Evolutionary conservation across 37 sponge, comb jelly and placozoan species (phyloP).

Genomic region (Aplysina aerophoba): DNA sequence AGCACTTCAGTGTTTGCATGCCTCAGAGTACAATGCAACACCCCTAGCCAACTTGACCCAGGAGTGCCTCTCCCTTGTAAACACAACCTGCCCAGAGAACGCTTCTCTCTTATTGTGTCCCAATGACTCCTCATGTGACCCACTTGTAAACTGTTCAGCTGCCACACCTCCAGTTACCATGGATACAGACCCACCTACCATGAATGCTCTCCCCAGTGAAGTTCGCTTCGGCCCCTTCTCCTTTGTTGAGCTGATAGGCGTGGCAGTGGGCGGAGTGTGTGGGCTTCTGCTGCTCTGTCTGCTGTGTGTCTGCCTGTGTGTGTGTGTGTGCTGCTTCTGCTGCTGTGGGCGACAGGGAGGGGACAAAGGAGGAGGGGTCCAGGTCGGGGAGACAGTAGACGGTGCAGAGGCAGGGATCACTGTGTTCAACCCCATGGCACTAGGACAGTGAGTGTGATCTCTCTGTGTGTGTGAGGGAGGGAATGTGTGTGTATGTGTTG

Average conservation of each 20-base stretch:
- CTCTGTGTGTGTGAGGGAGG: background rate
- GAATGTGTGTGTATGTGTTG: background rate
- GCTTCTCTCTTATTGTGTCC: too few relatives aligned
- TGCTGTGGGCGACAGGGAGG: background rate
- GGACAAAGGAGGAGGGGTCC: too few relatives aligned
- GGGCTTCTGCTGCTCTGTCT: background rate
- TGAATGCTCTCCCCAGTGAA: background rate
- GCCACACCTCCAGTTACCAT: background rate
- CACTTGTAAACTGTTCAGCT: background rate
- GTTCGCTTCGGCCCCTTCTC: background rate
- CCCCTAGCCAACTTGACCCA: too few relatives aligned
- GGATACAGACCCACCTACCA: too few relatives aligned
- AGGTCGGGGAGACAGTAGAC: background rate
- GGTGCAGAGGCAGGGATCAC: background rate
- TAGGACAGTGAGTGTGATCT: background rate
- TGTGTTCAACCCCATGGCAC: background rate
- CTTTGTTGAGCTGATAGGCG: background rate
- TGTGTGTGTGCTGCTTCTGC: conserved; percentile 9
- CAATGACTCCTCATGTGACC: too few relatives aligned
- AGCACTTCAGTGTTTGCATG: too few relatives aligned
- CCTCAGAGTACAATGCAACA: too few relatives aligned
- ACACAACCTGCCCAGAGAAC: too few relatives aligned
- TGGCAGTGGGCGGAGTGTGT: background rate
- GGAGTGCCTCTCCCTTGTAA: too few relatives aligned
- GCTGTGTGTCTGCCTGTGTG: background rate